Percentiles rank a stretch among this genome's conserved stretches.
These are phyloP conservation scores for Terebella lapidaria DNA, from an alignment of 2,888 invertebrate genomes.

Conservation along the genomic window DNA sequence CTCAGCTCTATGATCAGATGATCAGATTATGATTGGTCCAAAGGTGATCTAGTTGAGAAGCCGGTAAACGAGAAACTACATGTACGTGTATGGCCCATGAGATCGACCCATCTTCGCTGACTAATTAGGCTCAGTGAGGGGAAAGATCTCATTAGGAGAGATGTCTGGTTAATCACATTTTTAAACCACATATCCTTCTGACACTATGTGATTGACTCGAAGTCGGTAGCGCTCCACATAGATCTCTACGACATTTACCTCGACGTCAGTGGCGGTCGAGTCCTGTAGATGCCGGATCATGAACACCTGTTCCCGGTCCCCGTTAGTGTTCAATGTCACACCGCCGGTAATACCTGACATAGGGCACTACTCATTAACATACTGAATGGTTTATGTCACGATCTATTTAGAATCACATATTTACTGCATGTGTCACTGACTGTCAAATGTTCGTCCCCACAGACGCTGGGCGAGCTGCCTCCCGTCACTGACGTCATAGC, in stretches of 20 bases:
- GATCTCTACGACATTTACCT: neutral
- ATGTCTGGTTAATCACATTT: neutral
- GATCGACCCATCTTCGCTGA: too few species aligned
- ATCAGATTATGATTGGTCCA: too few species aligned
- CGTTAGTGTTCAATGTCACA: conserved; percentile 15
- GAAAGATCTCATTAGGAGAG: neutral
- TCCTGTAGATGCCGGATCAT: conserved; percentile 12
- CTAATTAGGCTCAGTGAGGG: too few species aligned
- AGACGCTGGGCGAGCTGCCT: conserved; percentile 15
- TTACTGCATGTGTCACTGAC: too few species aligned
- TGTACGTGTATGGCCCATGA: too few species aligned
- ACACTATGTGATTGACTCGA: too few species aligned
- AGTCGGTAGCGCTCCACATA: too few species aligned
- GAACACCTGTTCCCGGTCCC: conserved; percentile 19
- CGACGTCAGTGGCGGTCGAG: neutral
- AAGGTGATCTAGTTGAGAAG: too few species aligned
- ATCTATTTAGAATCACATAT: neutral
- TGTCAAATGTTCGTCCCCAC: conserved; percentile 22
- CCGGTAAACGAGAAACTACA: too few species aligned
- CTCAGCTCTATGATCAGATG: too few species aligned
- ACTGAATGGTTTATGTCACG: neutral
- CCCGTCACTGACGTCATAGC: conserved; percentile 19
- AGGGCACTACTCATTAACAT: too few species aligned
- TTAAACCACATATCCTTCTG: neutral
- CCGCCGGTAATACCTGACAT: conserved; percentile 20